Percentiles rank a stretch among this genome's conserved stretches.
These are phyloP conservation scores for Diorhabda elongata DNA, from an alignment of 1,140 invertebrate genomes.

Conservation along the genomic window DNA sequence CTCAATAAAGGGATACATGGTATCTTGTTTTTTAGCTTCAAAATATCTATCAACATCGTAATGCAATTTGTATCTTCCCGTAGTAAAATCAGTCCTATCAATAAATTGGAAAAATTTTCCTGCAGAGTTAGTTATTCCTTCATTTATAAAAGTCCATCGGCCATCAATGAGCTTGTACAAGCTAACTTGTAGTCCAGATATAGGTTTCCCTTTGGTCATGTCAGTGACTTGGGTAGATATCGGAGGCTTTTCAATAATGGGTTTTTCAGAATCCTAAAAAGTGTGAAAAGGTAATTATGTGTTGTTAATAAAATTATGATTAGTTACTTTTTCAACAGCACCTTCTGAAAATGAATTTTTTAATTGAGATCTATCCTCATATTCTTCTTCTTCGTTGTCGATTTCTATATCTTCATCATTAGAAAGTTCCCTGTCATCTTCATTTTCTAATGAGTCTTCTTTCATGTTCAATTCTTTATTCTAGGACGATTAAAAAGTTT, in stretches of 20 bases:
- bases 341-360: not conserved
- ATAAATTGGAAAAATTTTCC: conserved; percentile 65
- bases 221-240: conserved; percentile 65
- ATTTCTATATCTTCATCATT: not conserved
- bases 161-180: conserved; percentile 62
- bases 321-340: not conserved
- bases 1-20: conserved; percentile 74
- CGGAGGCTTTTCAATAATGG: conserved; percentile 25
- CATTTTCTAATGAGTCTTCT: not conserved
- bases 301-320: not conserved
- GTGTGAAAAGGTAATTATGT: not conserved
- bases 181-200: conserved; percentile 49
- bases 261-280: not conserved
- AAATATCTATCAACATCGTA: conserved; percentile 75
- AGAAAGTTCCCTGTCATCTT: not conserved
- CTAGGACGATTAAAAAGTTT: not conserved
- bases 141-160: conserved; percentile 59
- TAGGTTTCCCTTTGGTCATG: conserved; percentile 60
- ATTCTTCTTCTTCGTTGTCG: not conserved
- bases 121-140: conserved; percentile 61
- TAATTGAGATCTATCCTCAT: conserved; percentile 1
- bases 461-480: conserved; percentile 4
- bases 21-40: conserved; percentile 54
- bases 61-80: conserved; percentile 69
- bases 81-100: conserved; percentile 54